phyloP scores from a whole-genome alignment of 2,797 vertebrate species.

The Chelon auratus region DNA sequence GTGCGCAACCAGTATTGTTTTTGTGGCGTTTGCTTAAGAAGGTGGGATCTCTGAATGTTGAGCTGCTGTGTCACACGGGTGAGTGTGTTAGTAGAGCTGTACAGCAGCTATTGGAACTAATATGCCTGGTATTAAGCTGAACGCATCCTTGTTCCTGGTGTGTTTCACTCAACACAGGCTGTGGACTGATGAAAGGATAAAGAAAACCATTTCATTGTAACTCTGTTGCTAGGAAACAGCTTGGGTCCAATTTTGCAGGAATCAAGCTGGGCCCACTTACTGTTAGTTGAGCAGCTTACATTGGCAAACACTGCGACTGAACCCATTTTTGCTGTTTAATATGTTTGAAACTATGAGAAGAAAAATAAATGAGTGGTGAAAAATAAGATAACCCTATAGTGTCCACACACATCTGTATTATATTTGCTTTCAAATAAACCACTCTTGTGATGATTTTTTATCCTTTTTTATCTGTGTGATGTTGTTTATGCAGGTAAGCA shows the following conservation, averaged over 20 bases:
- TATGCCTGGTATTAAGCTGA: constrained; percentile 3
- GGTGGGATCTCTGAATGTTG: constrained; percentile 16
- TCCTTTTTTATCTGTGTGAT: constrained; percentile 40
- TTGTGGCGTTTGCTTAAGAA: constrained; percentile 5
- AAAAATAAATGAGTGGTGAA: background rate
- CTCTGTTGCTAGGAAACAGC: constrained; percentile 68
- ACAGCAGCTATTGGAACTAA: background rate
- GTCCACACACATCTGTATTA: background rate
- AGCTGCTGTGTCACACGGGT: constrained; percentile 43
- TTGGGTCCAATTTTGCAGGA: constrained; percentile 22
- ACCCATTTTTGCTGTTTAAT: constrained; percentile 3
- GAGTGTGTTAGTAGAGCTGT: constrained; percentile 33
- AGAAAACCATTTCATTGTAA: constrained; percentile 31
- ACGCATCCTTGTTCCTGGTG: background rate
- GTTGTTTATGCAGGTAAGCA: constrained; percentile 63
- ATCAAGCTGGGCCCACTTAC: constrained; percentile 10
- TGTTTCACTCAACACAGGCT: constrained; percentile 15
- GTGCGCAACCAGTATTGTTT: constrained; percentile 14
- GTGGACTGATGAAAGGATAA: constrained; percentile 30
- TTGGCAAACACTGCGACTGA: constrained; percentile 26
- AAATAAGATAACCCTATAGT: background rate
- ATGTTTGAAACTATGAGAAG: constrained; percentile 13
- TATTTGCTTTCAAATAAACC: background rate
- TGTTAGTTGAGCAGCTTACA: constrained; percentile 44
- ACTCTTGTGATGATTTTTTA: constrained; percentile 16